Evolutionary conservation across 1,140 invertebrate genomes (phyloP).

Genomic region (Caenorhabditis remanei): DNA sequence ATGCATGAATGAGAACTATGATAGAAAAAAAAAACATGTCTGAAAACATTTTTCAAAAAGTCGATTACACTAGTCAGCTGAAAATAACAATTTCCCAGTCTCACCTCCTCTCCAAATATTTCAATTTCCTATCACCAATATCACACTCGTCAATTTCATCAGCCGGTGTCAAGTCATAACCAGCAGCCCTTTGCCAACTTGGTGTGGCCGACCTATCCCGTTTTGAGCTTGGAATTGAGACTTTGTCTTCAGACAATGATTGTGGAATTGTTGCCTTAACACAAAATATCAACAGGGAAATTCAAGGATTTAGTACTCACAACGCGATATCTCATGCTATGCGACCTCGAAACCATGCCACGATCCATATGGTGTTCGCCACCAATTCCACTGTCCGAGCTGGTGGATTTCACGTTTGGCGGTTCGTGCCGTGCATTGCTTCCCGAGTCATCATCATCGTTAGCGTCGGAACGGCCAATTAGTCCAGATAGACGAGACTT

Average conservation of each 20-base stretch:
- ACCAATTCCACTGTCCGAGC: conserved; percentile 74
- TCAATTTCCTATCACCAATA: conserved; percentile 46
- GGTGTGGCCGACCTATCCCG: conserved; percentile 42
- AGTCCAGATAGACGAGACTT: conserved; percentile 55
- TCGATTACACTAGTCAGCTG: no score
- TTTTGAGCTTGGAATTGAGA: conserved; percentile 36
- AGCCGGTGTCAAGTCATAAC: conserved; percentile 37
- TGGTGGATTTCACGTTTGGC: conserved; percentile 67
- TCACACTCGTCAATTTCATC: conserved; percentile 47
- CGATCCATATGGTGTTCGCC: conserved; percentile 65
- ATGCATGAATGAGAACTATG: no score
- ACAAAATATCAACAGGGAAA: not conserved
- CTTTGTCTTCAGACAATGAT: conserved; percentile 41
- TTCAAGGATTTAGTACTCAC: conserved; percentile 1
- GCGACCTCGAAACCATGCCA: conserved; percentile 66
- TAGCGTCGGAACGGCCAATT: conserved; percentile 56
- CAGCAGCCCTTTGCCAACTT: conserved; percentile 15
- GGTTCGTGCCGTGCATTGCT: conserved; percentile 27
- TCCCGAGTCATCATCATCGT: conserved; percentile 54
- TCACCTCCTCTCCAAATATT: conserved; percentile 34
- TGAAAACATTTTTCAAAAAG: no score
- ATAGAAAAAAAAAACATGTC: no score
- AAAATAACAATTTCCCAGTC: not conserved
- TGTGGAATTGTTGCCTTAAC: conserved; percentile 39
- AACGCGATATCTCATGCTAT: conserved; percentile 67